A percentile compares a stretch with the other conserved stretches of the same genome.
Conservation (phyloP, 2,113 vertebrate species). For the Myanophis thanlyinensis region DNA sequence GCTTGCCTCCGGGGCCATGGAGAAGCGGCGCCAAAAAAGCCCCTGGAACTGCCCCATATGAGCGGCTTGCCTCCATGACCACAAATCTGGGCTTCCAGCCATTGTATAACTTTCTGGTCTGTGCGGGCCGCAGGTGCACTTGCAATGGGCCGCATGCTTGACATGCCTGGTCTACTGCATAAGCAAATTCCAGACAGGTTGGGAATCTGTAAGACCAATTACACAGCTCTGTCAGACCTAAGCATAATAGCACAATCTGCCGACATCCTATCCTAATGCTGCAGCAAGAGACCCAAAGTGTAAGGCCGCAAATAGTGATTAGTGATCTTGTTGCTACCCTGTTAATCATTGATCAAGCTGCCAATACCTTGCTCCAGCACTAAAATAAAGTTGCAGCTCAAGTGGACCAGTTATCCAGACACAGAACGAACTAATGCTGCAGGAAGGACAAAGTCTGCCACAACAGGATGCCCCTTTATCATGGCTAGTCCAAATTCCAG, state of each 20-base stretch:
- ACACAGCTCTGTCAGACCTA: neutral
- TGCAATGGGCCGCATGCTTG: too few relatives aligned
- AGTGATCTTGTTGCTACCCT: neutral
- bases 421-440: neutral
- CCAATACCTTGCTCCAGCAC: neutral
- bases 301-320: neutral
- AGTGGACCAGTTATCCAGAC: neutral
- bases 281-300: too few relatives aligned
- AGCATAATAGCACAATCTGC: neutral
- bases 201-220: neutral
- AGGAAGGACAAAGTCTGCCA: neutral
- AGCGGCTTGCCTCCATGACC: too few relatives aligned
- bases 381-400: neutral
- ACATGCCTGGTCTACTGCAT: neutral
- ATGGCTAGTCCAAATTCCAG: neutral
- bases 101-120: too few relatives aligned
- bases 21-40: too few relatives aligned
- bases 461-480: neutral
- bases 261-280: neutral
- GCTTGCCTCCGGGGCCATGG: too few relatives aligned
- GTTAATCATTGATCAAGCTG: neutral
- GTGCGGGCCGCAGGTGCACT: too few relatives aligned
- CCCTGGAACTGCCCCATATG: too few relatives aligned
- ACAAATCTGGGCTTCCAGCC: too few relatives aligned
- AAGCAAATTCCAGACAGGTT: neutral